Evolutionary conservation across 2,797 vertebrate genomes (phyloP).

Genomic region (Clarias fuscus): DNA sequence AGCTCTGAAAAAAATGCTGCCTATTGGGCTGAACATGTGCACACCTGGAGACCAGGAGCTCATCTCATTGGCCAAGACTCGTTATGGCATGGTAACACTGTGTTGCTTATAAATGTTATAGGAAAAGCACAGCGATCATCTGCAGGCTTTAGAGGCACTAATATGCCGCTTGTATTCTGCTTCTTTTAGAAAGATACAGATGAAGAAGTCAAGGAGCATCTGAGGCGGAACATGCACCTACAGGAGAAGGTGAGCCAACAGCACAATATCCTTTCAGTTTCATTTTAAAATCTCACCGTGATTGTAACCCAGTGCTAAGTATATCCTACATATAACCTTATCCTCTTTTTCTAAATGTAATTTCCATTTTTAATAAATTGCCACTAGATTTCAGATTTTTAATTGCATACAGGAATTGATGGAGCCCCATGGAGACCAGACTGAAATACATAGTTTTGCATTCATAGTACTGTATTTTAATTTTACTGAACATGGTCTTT

Average conservation of each 20-base stretch:
- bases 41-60: constrained; percentile 98
- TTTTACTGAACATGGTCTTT: neutral
- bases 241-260: constrained; percentile 85
- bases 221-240: constrained; percentile 91
- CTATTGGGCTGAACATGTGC: constrained; percentile 99
- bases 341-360: neutral
- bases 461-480: neutral
- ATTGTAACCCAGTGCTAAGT: neutral
- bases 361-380: neutral
- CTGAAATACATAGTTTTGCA: neutral
- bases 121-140: no score
- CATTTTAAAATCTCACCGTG: neutral
- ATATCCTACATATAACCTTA: neutral
- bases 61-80: constrained; percentile 90
- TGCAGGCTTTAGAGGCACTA: constrained; percentile 1
- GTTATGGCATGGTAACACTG: constrained; percentile 86
- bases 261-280: neutral
- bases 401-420: neutral
- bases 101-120: neutral
- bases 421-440: neutral
- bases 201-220: constrained; percentile 94
- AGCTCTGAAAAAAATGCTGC: constrained; percentile 97
- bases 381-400: neutral
- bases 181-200: constrained; percentile 89
- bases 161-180: constrained; percentile 26